A percentile compares a stretch with the other conserved stretches of the same genome.
phyloP scores from a whole-genome alignment of 1,140 invertebrate species.

The Drosophila tristis region DNA sequence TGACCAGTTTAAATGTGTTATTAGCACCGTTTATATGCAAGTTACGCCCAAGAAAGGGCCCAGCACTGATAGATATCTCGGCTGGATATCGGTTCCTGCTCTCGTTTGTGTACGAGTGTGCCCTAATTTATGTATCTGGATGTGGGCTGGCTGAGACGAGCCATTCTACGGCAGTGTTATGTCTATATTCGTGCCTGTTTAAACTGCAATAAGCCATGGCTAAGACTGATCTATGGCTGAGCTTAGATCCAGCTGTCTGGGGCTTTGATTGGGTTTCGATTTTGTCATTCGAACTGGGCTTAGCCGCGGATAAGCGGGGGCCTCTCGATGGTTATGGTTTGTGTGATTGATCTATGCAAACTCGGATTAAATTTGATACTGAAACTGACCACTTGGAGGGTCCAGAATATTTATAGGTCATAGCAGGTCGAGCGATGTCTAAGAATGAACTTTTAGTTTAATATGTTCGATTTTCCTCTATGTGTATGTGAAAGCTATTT shows the following conservation, averaged over 20 bases:
- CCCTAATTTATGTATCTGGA: constrained; percentile 73
- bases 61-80: constrained; percentile 48
- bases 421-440: no score
- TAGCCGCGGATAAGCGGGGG: constrained; percentile 43
- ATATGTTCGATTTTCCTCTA: no score
- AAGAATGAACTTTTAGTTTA: no score
- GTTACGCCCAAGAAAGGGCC: constrained; percentile 61
- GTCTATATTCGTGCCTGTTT: constrained; percentile 73
- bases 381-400: constrained; percentile 6
- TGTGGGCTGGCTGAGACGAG: constrained; percentile 53
- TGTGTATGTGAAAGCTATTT: no score
- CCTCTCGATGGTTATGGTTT: not conserved
- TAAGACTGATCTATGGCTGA: constrained; percentile 74
- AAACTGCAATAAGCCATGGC: constrained; percentile 72
- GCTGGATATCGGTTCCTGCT: constrained; percentile 39
- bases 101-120: constrained; percentile 28
- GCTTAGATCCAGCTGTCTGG: constrained; percentile 29
- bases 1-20: constrained; percentile 78
- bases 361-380: no score
- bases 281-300: constrained; percentile 37
- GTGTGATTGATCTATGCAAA: constrained; percentile 2
- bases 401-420: no score
- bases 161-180: constrained; percentile 79
- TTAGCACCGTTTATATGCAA: constrained; percentile 81
- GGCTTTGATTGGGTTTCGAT: constrained; percentile 28